A percentile compares a stretch with the other conserved stretches of the same genome.
These are phyloP conservation scores for Salmo trutta DNA, from an alignment of 2,797 vertebrate species.

Conservation along the genomic window DNA sequence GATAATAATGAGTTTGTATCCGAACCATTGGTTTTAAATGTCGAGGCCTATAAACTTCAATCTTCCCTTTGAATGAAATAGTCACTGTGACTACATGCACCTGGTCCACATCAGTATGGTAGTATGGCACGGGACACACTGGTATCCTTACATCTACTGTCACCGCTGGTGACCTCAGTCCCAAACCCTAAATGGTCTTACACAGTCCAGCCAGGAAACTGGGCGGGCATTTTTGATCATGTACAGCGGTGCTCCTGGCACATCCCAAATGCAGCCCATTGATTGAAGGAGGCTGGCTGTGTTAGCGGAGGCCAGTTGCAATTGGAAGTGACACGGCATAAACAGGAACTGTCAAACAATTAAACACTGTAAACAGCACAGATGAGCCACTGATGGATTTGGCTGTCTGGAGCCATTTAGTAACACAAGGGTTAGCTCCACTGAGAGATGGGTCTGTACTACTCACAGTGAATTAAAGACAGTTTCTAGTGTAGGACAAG, in stretches of 20 bases:
- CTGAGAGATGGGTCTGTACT: too few relatives aligned
- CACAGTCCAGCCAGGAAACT: too few relatives aligned
- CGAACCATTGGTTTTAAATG: not conserved
- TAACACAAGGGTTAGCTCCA: too few relatives aligned
- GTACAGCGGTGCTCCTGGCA: constrained; percentile 44
- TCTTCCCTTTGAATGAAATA: not conserved
- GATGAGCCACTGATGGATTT: constrained; percentile 69
- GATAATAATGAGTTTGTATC: not conserved
- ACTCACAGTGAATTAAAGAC: too few relatives aligned
- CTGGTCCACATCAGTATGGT: not conserved
- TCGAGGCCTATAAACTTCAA: not conserved
- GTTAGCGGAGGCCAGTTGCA: constrained; percentile 49
- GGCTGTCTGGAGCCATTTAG: constrained; percentile 69
- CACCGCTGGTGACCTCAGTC: not conserved
- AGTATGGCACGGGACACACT: not conserved
- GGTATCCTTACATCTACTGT: not conserved
- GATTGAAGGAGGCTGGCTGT: constrained; percentile 39
- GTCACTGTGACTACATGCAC: not conserved
- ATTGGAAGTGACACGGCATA: constrained; percentile 75
- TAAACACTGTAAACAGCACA: constrained; percentile 74
- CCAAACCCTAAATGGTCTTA: not conserved
- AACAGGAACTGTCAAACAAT: constrained; percentile 79
- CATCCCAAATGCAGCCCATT: constrained; percentile 53
- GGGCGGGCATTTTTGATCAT: too few relatives aligned
- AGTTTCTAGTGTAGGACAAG: too few relatives aligned